Evolutionary conservation across 2,888 invertebrate genomes (phyloP), one percentile per base, ranked within the genome.

Genomic region (Sphecodes monilicornis): DNA sequence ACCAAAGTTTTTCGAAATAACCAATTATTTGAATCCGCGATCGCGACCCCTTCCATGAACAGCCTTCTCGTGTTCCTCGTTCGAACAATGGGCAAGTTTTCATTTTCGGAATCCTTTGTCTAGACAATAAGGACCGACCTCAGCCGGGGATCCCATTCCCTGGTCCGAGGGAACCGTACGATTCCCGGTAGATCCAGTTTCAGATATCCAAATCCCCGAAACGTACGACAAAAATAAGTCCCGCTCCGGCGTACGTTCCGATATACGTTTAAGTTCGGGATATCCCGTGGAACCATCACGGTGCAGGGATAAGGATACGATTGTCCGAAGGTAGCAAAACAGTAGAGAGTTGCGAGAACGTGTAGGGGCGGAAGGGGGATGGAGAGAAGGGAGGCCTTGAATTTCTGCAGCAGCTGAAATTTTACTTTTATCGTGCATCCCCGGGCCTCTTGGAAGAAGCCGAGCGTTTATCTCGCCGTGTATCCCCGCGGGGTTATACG

Each of bases 361-460:
- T n/a, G n/a, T n/a, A n/a, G n/a, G n/a, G n/a, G 74, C 1, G 1
- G 43, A 18, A 26, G 26, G 41, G 43, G 18, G 11, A 11, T 5
- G 46, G 5, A 22, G 66, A 26, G 10, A 5, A 66, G 50, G 73
- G 39, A 50, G 50, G 10, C 50, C 50, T 29, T 26, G 18, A 50
- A 74, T 79, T 57, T 60, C 75, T 36, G 71, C 18, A 43, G 22
- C 73, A 36, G 78, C 73, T 50, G 76, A 83, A 76, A 66, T 83
- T 83, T 79, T 83, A 72, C 84, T 79, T 85, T 84, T 84, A 84
- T 79, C 73, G 84, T 54, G 76, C 60, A 72, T 79, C 83, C 66
- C 39, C 36, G 60, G 60, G 75, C 32, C 69, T 46, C 79, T 43
- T 60, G 71, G 75, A 84, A 78, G 75, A 46, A 72, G 68, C n/a